Conservation (phyloP, 2,888 invertebrate species). For the Dysmachus trigonus region DNA sequence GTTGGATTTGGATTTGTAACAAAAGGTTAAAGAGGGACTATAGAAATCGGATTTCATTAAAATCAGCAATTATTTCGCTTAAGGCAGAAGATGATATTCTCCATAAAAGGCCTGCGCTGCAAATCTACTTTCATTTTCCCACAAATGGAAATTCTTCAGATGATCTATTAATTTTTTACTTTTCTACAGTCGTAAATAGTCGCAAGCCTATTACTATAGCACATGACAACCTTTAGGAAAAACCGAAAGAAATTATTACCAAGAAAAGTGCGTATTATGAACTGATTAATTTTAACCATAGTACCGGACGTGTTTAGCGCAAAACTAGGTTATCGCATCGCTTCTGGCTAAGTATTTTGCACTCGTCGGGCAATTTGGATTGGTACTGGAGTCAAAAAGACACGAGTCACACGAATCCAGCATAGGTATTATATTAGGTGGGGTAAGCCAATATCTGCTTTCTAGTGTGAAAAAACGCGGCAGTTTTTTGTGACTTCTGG, state of each 20-base stretch:
- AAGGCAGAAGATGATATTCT: background rate
- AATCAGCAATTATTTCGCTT: background rate
- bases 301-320: slow-evolving; percentile 34
- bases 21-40: background rate
- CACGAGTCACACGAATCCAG: too few relatives aligned
- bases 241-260: background rate
- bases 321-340: slow-evolving; percentile 33
- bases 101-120: background rate
- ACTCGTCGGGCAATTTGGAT: slow-evolving; percentile 9
- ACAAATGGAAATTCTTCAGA: background rate
- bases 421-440: too few relatives aligned
- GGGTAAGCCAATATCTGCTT: slow-evolving; percentile 17
- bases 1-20: too few relatives aligned
- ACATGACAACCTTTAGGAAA: background rate
- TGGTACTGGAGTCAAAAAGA: slow-evolving; percentile 2
- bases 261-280: slow-evolving; percentile 14
- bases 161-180: background rate
- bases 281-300: slow-evolving; percentile 12
- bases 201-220: background rate
- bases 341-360: slow-evolving; percentile 22
- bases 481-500: slow-evolving; percentile 1
- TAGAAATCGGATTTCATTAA: background rate
- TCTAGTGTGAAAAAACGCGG: background rate
- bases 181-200: background rate
- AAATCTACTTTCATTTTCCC: background rate